Evolutionary conservation across 2,888 invertebrate species (phyloP).

Genomic region (Drosophila kanekoi): DNA sequence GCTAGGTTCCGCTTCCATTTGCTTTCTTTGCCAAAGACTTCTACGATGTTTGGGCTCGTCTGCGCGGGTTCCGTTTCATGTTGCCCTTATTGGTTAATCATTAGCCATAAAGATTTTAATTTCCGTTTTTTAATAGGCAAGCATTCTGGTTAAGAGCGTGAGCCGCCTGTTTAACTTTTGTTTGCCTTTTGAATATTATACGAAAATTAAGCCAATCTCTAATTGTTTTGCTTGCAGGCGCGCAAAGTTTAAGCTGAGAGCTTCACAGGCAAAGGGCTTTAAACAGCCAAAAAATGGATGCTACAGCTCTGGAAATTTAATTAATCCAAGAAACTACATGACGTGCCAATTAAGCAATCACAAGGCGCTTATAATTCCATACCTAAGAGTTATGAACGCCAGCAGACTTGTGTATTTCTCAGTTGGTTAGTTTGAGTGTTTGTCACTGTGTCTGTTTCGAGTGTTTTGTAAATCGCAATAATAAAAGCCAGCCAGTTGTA

Average conservation of each 20-base stretch:
- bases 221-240: conserved; percentile 39
- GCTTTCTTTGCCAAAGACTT: conserved; percentile 27
- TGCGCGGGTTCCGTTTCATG: conserved; percentile 34
- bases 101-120: conserved; percentile 80
- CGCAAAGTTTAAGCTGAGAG: background rate
- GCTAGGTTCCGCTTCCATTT: conserved; percentile 24
- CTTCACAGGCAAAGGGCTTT: conserved; percentile 3
- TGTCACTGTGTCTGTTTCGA: conserved; percentile 11
- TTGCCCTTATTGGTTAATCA: conserved; percentile 80
- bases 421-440: conserved; percentile 23
- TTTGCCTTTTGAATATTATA: conserved; percentile 57
- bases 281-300: conserved; percentile 23
- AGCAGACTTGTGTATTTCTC: conserved; percentile 20
- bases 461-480: conserved; percentile 33
- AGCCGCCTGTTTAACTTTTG: conserved; percentile 29
- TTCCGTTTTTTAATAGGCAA: conserved; percentile 68
- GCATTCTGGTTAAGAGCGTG: conserved; percentile 2
- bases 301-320: conserved; percentile 10
- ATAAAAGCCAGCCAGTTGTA: conserved; percentile 23
- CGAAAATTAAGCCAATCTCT: conserved; percentile 33
- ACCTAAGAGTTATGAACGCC: conserved; percentile 39
- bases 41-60: conserved; percentile 24
- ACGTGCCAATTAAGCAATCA: conserved; percentile 31
- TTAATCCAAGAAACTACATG: background rate
- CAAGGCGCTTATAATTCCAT: conserved; percentile 19